Evolutionary conservation across 2,797 vertebrate genomes (phyloP).

Genomic region (Pangasius macronema): DNA sequence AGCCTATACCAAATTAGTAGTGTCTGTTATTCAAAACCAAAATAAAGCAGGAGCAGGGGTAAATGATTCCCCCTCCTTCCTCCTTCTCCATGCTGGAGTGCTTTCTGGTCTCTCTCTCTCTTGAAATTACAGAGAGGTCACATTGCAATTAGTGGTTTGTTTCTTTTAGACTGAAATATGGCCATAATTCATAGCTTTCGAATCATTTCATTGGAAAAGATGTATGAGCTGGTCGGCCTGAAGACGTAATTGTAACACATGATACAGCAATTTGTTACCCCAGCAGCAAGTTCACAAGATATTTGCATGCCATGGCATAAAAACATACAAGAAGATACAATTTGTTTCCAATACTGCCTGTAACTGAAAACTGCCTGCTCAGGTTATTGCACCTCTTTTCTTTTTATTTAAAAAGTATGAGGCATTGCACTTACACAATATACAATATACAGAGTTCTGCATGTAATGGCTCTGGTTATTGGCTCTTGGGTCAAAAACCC

Average conservation of each 20-base stretch:
- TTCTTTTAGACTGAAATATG: constrained; percentile 85
- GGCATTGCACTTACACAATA: constrained; percentile 50
- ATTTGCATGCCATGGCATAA: constrained; percentile 71
- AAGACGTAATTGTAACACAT: constrained; percentile 80
- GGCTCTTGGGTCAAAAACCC: constrained; percentile 63
- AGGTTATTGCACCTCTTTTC: constrained; percentile 65
- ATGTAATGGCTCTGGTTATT: constrained; percentile 67
- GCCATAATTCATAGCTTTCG: constrained; percentile 86
- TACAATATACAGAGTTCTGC: constrained; percentile 49
- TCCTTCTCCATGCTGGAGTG: constrained; percentile 70
- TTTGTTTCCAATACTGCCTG: constrained; percentile 68
- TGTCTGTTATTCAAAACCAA: constrained; percentile 93
- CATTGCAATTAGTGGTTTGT: constrained; percentile 83
- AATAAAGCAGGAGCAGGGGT: constrained; percentile 86
- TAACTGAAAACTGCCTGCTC: constrained; percentile 67
- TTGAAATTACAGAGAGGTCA: constrained; percentile 78
- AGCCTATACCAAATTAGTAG: constrained; percentile 86
- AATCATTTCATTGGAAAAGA: constrained; percentile 74
- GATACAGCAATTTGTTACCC: constrained; percentile 83
- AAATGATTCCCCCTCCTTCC: constrained; percentile 76
- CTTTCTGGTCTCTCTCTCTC: constrained; percentile 76
- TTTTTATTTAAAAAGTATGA: constrained; percentile 60
- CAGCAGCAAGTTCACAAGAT: constrained; percentile 75
- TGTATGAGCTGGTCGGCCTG: constrained; percentile 67
- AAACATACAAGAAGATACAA: constrained; percentile 57